Evolutionary conservation across 1,140 invertebrate species (phyloP).

Genomic region (Arctopsyche grandis): DNA sequence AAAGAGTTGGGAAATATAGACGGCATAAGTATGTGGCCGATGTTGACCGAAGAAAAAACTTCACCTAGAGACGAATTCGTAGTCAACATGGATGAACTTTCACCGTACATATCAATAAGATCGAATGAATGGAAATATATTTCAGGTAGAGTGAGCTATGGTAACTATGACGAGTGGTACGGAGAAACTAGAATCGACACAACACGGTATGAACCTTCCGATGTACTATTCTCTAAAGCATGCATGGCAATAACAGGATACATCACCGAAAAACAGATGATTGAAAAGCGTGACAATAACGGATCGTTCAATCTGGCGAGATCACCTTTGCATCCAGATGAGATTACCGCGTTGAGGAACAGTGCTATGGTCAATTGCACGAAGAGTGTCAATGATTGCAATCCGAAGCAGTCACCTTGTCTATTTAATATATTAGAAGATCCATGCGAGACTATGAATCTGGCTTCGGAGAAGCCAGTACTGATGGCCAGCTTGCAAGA

Average conservation of each 20-base stretch:
- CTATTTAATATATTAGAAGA: constrained; percentile 79
- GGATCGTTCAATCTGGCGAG: constrained; percentile 3
- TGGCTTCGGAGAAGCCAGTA: constrained; percentile 65
- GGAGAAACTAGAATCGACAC: constrained; percentile 66
- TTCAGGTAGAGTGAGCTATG: constrained; percentile 67
- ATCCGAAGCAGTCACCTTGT: constrained; percentile 62
- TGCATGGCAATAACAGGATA: constrained; percentile 63
- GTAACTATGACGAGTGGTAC: constrained; percentile 67
- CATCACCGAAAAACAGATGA: constrained; percentile 61
- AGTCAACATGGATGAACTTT: constrained; percentile 77
- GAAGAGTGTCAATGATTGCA: constrained; percentile 48
- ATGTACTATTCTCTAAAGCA: constrained; percentile 63
- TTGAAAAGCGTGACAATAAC: constrained; percentile 55
- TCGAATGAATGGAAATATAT: constrained; percentile 80
- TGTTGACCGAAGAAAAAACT: constrained; percentile 64
- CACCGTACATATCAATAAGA: constrained; percentile 71
- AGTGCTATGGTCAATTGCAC: constrained; percentile 42
- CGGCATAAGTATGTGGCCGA: constrained; percentile 77
- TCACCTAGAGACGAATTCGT: constrained; percentile 74
- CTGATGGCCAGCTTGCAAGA: constrained; percentile 64
- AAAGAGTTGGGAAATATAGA: constrained; percentile 67
- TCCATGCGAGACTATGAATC: constrained; percentile 81
- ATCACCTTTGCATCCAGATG: constrained; percentile 21
- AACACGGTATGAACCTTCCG: constrained; percentile 60
- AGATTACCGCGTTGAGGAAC: constrained; percentile 28